These are phyloP conservation scores for Sebastes diploproa DNA, from an alignment of 2,797 vertebrate genomes.

Conservation along the genomic window DNA sequence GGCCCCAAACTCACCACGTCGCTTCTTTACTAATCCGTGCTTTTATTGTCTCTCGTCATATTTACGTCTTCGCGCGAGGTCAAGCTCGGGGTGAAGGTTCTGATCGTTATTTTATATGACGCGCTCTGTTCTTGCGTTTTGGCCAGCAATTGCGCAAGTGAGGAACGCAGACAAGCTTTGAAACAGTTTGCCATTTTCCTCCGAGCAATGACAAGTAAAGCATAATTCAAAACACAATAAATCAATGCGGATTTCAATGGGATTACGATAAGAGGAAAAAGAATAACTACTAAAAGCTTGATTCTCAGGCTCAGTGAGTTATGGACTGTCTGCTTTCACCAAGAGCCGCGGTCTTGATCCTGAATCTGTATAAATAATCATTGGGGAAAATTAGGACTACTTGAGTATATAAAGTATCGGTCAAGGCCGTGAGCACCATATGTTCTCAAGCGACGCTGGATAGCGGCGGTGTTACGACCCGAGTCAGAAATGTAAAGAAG, in stretches of 20 bases:
- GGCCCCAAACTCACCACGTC: neutral
- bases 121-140: constrained; percentile 21
- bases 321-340: constrained; percentile 50
- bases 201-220: constrained; percentile 38
- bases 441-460: constrained; percentile 53
- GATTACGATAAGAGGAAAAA: constrained; percentile 37
- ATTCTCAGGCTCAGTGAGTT: constrained; percentile 58
- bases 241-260: constrained; percentile 52
- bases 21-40: constrained; percentile 2
- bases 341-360: constrained; percentile 32
- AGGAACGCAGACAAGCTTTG: constrained; percentile 42
- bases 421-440: constrained; percentile 56
- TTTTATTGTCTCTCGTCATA: neutral
- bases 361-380: constrained; percentile 73
- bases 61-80: constrained; percentile 18
- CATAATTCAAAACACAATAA: constrained; percentile 55
- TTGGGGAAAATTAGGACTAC: constrained; percentile 55
- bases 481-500: constrained; percentile 44
- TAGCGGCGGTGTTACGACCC: constrained; percentile 56
- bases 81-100: neutral
- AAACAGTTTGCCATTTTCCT: constrained; percentile 40
- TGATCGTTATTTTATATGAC: constrained; percentile 31
- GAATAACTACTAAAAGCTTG: neutral
- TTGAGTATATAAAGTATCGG: constrained; percentile 51
- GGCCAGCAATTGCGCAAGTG: constrained; percentile 14